Evolutionary conservation across 2,113 vertebrate genomes (phyloP).

Genomic region (Carassius carassius): DNA sequence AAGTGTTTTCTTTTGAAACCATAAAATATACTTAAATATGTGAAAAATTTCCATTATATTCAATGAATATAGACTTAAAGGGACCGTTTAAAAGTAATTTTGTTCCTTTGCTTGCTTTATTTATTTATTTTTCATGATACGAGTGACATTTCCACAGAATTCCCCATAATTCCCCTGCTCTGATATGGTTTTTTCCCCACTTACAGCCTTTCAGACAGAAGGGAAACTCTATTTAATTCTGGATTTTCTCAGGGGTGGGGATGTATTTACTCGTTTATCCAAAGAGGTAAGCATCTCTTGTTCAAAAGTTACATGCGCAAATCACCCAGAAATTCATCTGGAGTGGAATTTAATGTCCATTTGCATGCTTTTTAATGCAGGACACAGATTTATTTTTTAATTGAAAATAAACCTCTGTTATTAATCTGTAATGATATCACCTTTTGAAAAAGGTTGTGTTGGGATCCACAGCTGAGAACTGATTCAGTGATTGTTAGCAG

Average conservation of each 20-base stretch:
- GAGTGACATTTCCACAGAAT: not conserved
- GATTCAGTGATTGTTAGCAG: not conserved
- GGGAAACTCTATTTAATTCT: slow-evolving; percentile 98
- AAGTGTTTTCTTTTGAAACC: not conserved
- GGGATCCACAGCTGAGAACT: not conserved
- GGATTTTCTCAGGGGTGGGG: slow-evolving; percentile 99
- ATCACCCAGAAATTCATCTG: not conserved
- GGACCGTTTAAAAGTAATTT: not conserved
- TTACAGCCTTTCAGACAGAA: slow-evolving; percentile 96
- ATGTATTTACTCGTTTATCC: slow-evolving; percentile 99
- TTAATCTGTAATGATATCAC: not conserved
- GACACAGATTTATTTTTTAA: not conserved
- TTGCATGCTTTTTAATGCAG: not conserved
- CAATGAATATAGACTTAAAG: no score
- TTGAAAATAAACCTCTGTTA: not conserved
- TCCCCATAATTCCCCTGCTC: not conserved
- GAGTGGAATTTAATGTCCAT: not conserved
- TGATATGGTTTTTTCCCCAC: not conserved
- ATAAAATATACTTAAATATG: no score
- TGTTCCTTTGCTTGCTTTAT: not conserved
- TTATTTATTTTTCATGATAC: not conserved
- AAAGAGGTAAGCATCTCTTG: slow-evolving; percentile 90
- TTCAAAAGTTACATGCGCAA: not conserved
- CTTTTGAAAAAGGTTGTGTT: not conserved
- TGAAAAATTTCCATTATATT: no score